phyloP scores from a whole-genome alignment of 2,797 vertebrate species.

The Adelosebastes latens region DNA sequence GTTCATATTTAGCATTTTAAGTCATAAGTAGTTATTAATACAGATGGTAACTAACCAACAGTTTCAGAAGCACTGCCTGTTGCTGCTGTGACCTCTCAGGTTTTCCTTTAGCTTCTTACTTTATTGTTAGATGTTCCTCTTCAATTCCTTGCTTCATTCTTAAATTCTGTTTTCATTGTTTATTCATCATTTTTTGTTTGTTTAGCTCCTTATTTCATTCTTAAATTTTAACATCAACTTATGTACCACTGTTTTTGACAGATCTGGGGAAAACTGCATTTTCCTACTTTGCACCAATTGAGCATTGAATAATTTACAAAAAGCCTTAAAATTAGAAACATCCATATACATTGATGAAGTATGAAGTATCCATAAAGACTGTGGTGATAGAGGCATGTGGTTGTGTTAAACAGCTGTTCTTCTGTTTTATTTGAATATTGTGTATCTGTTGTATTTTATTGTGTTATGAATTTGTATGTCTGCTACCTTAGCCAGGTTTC shows the following conservation, averaged over 20 bases:
- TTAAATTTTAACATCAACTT: neutral
- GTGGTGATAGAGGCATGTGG: too few species aligned
- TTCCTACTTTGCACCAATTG: too few species aligned
- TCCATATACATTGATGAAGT: too few species aligned
- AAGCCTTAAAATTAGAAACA: too few species aligned
- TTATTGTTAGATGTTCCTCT: neutral
- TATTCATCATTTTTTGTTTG: neutral
- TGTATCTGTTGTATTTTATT: too few species aligned
- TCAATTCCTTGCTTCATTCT: neutral
- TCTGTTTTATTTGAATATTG: too few species aligned
- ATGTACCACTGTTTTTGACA: neutral
- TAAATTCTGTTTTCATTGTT: neutral
- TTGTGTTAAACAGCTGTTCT: too few species aligned
- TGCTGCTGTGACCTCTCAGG: neutral
- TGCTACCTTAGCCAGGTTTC: too few species aligned
- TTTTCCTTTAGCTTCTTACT: neutral
- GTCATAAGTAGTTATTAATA: neutral
- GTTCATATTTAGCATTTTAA: neutral
- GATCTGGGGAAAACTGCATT: too few species aligned
- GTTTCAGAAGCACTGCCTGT: neutral
- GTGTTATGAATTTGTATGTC: too few species aligned
- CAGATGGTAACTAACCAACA: neutral
- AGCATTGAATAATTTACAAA: too few species aligned
- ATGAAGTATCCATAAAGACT: too few species aligned
- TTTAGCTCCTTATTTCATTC: neutral